phyloP scores from a whole-genome alignment of 2,113 vertebrate genomes.

The Dunckerocampus dactyliophorus region DNA sequence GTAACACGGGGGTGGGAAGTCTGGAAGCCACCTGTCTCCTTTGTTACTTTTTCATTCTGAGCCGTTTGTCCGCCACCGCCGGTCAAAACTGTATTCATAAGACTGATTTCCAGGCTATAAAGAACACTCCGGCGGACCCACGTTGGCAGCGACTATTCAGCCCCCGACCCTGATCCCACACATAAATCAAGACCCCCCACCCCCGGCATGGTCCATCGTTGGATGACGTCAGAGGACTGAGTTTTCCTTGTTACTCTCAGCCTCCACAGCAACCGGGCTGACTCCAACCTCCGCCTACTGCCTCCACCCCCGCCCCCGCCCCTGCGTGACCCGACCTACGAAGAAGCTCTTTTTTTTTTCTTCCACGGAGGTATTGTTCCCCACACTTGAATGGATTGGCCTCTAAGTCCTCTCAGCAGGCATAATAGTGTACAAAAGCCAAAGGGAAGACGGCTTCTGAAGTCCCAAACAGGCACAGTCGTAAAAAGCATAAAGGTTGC shows the following conservation, averaged over 20 bases:
- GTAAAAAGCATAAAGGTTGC: conserved; percentile 33
- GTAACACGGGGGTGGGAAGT: conserved; percentile 8
- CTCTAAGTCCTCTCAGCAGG: conserved; percentile 68
- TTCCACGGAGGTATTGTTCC: conserved; percentile 61
- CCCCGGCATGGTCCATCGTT: conserved; percentile 38
- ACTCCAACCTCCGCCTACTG: conserved; percentile 10
- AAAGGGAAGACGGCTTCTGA: conserved; percentile 38
- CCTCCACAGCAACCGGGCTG: conserved; percentile 63
- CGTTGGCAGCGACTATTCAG: conserved; percentile 40
- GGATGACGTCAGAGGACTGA: conserved; percentile 64
- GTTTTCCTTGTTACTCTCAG: conserved; percentile 58
- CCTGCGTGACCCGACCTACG: conserved; percentile 57
- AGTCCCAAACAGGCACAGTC: conserved; percentile 39
- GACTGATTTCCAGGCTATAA: conserved; percentile 34
- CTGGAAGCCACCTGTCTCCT: neutral
- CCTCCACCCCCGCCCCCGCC: conserved; percentile 30
- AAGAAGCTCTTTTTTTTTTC: conserved; percentile 40
- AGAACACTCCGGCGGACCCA: conserved; percentile 23
- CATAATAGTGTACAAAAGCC: conserved; percentile 56
- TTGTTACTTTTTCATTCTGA: conserved; percentile 1
- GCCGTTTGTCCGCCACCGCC: conserved; percentile 3
- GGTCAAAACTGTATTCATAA: conserved; percentile 16
- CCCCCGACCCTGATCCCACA: conserved; percentile 43
- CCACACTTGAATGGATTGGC: conserved; percentile 68
- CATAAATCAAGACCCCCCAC: conserved; percentile 61